Conservation (phyloP, 2,888 invertebrate species). For the Lingula anatina region DNA sequence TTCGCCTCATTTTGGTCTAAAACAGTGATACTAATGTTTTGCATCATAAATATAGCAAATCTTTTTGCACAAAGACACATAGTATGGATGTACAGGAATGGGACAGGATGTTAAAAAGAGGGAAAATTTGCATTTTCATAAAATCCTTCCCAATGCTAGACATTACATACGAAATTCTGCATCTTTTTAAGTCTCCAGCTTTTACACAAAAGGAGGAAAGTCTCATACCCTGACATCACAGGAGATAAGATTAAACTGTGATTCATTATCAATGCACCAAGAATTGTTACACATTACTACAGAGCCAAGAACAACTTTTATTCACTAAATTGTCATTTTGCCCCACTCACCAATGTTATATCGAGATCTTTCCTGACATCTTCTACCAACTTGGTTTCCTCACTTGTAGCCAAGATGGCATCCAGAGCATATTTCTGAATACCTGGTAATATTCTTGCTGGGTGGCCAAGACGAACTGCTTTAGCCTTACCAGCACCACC, state of each 20-base stretch:
- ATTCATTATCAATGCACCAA: too few species aligned
- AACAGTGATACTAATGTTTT: too few species aligned
- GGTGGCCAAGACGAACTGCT: constrained; percentile 58
- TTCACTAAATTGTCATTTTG: background rate
- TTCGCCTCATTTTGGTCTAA: too few species aligned
- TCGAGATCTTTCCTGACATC: constrained; percentile 54
- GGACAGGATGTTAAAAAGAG: too few species aligned
- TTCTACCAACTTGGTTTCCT: constrained; percentile 52
- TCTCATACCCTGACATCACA: background rate
- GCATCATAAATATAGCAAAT: too few species aligned
- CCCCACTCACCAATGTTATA: constrained; percentile 32
- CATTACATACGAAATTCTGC: too few species aligned
- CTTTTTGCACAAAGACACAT: too few species aligned
- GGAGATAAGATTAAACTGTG: too few species aligned
- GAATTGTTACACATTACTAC: too few species aligned
- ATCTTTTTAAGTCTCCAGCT: background rate
- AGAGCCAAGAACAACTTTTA: background rate
- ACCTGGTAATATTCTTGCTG: constrained; percentile 54
- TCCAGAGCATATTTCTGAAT: constrained; percentile 56
- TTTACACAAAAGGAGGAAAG: background rate
- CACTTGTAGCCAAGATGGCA: constrained; percentile 52
- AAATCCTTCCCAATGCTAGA: too few species aligned
- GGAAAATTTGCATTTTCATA: too few species aligned
- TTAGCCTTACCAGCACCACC: constrained; percentile 36
- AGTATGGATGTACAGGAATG: too few species aligned